A percentile compares a stretch with the other conserved stretches of the same genome.
Evolutionary conservation across 2,113 vertebrate species (phyloP).

Genomic region (Dipodomys stephensi): DNA sequence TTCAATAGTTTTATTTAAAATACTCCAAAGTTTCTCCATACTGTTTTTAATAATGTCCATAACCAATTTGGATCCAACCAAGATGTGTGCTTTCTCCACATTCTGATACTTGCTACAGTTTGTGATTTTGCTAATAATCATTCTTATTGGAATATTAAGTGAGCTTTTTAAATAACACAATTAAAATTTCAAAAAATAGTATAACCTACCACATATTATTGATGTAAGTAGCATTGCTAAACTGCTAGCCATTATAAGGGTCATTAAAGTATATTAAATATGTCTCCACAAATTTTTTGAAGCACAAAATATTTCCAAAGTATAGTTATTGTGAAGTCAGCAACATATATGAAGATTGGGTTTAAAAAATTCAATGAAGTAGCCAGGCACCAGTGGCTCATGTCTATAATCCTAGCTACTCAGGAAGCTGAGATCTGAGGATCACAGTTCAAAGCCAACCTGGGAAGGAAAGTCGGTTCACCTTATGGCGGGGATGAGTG

Average conservation of each 20-base stretch:
- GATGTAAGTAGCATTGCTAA: neutral
- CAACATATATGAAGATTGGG: neutral
- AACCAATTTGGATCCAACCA: neutral
- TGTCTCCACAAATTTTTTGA: neutral
- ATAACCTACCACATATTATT: neutral
- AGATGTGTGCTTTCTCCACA: neutral
- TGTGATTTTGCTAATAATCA: neutral
- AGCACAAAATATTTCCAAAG: neutral
- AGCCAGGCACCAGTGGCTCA: too few relatives aligned
- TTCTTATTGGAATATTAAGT: neutral
- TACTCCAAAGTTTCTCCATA: neutral
- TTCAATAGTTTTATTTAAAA: neutral
- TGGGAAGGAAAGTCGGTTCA: too few relatives aligned
- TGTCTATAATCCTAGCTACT: too few relatives aligned
- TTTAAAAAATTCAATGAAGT: neutral
- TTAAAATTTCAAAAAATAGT: neutral
- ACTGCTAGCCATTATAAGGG: neutral
- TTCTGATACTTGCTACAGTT: neutral
- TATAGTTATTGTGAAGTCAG: slow-evolving; percentile 10
- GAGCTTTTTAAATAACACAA: neutral
- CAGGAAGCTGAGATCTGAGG: too few relatives aligned
- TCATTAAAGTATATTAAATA: slow-evolving; percentile 2
- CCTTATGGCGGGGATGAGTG: too few relatives aligned
- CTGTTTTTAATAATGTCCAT: neutral
- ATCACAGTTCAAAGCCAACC: too few relatives aligned